Evolutionary conservation across 2,797 vertebrate genomes (phyloP).

Genomic region (Holocentrus rufus): DNA sequence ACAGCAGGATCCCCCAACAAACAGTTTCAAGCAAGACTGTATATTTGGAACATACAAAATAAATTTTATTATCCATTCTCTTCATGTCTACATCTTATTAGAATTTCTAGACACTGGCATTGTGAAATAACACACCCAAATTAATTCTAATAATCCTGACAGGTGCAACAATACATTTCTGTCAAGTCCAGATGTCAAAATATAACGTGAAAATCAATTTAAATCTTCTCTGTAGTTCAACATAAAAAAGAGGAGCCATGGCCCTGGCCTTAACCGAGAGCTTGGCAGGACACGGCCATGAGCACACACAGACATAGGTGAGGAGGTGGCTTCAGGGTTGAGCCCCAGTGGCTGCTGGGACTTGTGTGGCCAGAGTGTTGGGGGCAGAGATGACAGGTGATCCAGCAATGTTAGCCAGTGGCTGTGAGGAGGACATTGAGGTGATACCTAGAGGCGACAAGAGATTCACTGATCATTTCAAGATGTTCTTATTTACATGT

Average conservation of each 20-base stretch:
- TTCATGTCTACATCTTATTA: slow-evolving; percentile 86
- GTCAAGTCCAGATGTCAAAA: slow-evolving; percentile 82
- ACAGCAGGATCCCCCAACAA: slow-evolving; percentile 82
- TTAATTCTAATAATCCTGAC: slow-evolving; percentile 82
- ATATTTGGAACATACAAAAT: slow-evolving; percentile 92
- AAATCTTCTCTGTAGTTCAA: slow-evolving; percentile 79
- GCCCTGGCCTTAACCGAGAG: slow-evolving; percentile 72
- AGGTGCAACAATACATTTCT: slow-evolving; percentile 80
- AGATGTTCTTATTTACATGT: background rate
- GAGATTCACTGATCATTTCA: slow-evolving; percentile 2
- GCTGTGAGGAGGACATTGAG: slow-evolving; percentile 88
- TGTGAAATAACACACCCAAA: slow-evolving; percentile 81
- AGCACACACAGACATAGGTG: slow-evolving; percentile 73
- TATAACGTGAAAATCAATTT: slow-evolving; percentile 80
- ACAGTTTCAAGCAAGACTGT: slow-evolving; percentile 86
- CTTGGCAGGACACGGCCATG: slow-evolving; percentile 75
- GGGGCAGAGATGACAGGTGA: slow-evolving; percentile 88
- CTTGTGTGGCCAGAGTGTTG: slow-evolving; percentile 86
- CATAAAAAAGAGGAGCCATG: slow-evolving; percentile 81
- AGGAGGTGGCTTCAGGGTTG: slow-evolving; percentile 85
- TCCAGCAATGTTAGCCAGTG: slow-evolving; percentile 86
- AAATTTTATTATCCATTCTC: slow-evolving; percentile 90
- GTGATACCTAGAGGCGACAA: slow-evolving; percentile 80
- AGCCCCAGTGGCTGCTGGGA: slow-evolving; percentile 84
- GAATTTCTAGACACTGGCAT: slow-evolving; percentile 85